Conservation (phyloP, 2,113 vertebrate genomes). For the Otus sunia region DNA sequence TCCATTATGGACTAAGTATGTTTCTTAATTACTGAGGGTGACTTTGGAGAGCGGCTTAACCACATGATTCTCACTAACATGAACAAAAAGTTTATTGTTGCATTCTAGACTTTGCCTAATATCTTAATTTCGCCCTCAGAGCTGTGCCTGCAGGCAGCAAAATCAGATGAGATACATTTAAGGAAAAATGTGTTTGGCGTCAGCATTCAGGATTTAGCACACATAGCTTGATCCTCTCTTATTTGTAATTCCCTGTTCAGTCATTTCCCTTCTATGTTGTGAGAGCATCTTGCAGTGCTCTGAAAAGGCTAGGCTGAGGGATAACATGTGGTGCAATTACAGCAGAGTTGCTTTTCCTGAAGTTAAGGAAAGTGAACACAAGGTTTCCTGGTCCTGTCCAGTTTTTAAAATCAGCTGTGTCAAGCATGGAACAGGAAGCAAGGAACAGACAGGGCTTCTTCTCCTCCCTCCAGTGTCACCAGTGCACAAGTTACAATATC, state of each 20-base stretch:
- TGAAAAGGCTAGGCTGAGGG: neutral
- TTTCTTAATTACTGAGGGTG: slow-evolving; percentile 4
- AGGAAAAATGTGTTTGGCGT: neutral
- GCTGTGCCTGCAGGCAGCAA: neutral
- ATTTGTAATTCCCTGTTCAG: slow-evolving; percentile 9
- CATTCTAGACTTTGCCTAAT: slow-evolving; percentile 1
- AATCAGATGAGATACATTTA: slow-evolving; percentile 24
- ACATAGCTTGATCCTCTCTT: neutral
- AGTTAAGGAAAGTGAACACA: neutral
- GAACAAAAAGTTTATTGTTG: slow-evolving; percentile 1
- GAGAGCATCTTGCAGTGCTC: neutral
- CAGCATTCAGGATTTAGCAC: neutral
- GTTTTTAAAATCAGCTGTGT: neutral
- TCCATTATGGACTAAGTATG: neutral
- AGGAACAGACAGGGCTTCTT: neutral
- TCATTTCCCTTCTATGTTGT: neutral
- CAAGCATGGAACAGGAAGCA: neutral
- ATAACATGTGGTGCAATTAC: neutral
- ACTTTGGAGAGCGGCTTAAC: slow-evolving; percentile 12
- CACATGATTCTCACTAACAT: neutral
- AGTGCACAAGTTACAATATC: neutral
- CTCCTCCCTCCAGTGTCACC: neutral
- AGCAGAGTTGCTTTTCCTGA: neutral
- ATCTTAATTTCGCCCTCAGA: slow-evolving; percentile 1
- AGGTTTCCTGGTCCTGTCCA: neutral